Base-by-base conservation (phyloP, 2,797 vertebrate species). In the Tragopan temminckii region DNA sequence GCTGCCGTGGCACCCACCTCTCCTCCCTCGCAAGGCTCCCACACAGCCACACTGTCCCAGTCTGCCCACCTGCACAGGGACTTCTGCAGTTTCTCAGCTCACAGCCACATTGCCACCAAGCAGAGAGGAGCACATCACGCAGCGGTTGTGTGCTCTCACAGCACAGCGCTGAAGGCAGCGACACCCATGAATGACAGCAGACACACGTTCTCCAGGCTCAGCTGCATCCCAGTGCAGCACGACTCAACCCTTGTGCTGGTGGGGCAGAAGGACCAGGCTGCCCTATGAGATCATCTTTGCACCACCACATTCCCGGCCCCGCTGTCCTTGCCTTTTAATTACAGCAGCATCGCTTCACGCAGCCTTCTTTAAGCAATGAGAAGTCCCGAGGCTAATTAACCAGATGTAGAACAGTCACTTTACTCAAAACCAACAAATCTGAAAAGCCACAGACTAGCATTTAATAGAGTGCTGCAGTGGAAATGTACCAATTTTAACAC, bases 331-430 rank as follows among this genome's bases (percentile, higher is more conserved):
- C 71, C 85, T 91, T 89, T 93, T 85, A 82, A 38, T 48, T 77
- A 46, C 88, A 67, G 72, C 75, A 78, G 53, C 58, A 55, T 63
- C 43, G 36, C 71, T 89, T 87, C 75, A 78, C 40, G 35, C 70
- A 58, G 40, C 38, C 90, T 89, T 76, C 64, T 86, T 77, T 82
- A 94, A 96, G 74, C 63, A 86, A 66, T 6, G 63, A 59, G 50
- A 76, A 94, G 82, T 80, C 76, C 35, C 35, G 50, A 91, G 80
- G 88, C 80, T 95, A 94, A 96, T 96, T 95, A 96, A 94, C 0
- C 9, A 93, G 68, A 92, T 86, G 53, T 20, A 64, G 71, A 86
- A 77, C 78, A 64, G 52, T 46, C 55, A 42, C 53, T 92, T 91
- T 19, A 88, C 33, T 85, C 7, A 20, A 61, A 68, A 63, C 55